Evolutionary conservation across 2,888 invertebrate genomes (phyloP).

Genomic region (Drosophila melanosoma): DNA sequence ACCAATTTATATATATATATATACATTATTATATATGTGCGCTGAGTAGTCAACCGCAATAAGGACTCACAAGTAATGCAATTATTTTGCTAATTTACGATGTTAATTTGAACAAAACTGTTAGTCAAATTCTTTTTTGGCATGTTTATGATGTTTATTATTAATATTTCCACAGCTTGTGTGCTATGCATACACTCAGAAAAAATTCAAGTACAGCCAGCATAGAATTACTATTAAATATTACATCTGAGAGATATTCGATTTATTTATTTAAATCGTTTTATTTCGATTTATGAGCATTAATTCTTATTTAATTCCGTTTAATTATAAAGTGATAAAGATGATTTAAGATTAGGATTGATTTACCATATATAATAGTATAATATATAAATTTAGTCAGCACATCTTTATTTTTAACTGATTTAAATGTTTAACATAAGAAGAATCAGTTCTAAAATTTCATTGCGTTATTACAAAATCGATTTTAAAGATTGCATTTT

Average conservation of each 20-base stretch:
- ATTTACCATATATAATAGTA: not conserved
- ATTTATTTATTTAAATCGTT: not conserved
- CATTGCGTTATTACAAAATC: not conserved
- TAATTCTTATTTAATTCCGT: not conserved
- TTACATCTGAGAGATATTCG: not conserved
- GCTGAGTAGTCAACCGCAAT: not conserved
- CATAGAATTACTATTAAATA: not conserved
- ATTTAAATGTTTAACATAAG: not conserved
- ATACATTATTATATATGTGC: not conserved
- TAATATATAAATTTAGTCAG: not conserved
- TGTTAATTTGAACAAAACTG: slow-evolving; percentile 55
- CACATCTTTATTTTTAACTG: not conserved
- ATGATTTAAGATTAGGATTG: not conserved
- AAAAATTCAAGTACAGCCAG: not conserved
- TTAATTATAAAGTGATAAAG: not conserved
- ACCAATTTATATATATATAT: slow-evolving; percentile 12
- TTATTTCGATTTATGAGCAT: not conserved
- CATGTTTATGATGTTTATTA: slow-evolving; percentile 47
- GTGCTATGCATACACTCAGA: not conserved
- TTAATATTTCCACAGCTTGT: slow-evolving; percentile 21
- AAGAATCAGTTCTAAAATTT: not conserved
- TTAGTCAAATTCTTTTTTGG: slow-evolving; percentile 37
- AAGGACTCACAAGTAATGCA: slow-evolving; percentile 4
- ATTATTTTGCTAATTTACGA: slow-evolving; percentile 45
- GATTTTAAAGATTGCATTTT: not conserved